Conservation (phyloP, 2,888 invertebrate species). For the Empis livida region DNA sequence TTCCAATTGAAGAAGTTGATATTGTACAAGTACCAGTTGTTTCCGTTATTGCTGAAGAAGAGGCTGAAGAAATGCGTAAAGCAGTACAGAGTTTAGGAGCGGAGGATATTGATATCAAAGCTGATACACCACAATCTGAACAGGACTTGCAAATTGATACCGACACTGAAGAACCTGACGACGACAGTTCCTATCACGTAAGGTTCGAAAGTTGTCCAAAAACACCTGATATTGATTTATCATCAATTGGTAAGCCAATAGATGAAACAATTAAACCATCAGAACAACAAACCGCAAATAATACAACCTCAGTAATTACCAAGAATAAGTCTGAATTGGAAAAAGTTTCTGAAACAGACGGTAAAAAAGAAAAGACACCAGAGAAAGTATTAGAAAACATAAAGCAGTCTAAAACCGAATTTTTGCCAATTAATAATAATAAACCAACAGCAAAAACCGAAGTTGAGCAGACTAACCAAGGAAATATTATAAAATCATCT, state of each 20-base stretch:
- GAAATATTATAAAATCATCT: no score
- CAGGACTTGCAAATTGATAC: conserved; percentile 75
- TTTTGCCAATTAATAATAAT: not conserved
- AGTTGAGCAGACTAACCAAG: no score
- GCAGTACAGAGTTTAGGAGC: conserved; percentile 69
- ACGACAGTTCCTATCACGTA: conserved; percentile 34
- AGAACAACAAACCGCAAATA: not conserved
- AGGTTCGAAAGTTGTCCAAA: conserved; percentile 35
- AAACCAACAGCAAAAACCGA: not conserved
- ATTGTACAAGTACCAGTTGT: conserved; percentile 38
- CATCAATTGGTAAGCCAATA: conserved; percentile 19
- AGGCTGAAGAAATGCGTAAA: conserved; percentile 71
- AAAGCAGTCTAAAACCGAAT: not conserved
- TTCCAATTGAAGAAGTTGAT: conserved; percentile 26
- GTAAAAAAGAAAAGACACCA: not conserved
- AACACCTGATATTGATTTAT: conserved; percentile 39
- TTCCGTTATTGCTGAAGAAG: conserved; percentile 47
- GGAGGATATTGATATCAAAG: conserved; percentile 59
- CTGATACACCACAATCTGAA: conserved; percentile 75
- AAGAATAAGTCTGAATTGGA: not conserved
- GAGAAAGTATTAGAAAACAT: not conserved
- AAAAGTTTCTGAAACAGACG: not conserved
- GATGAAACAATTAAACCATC: conserved; percentile 2
- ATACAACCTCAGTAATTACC: no score
- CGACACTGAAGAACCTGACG: conserved; percentile 65